Evolutionary conservation across 2,888 invertebrate species (phyloP).

Genomic region (Nyleta sp.): DNA sequence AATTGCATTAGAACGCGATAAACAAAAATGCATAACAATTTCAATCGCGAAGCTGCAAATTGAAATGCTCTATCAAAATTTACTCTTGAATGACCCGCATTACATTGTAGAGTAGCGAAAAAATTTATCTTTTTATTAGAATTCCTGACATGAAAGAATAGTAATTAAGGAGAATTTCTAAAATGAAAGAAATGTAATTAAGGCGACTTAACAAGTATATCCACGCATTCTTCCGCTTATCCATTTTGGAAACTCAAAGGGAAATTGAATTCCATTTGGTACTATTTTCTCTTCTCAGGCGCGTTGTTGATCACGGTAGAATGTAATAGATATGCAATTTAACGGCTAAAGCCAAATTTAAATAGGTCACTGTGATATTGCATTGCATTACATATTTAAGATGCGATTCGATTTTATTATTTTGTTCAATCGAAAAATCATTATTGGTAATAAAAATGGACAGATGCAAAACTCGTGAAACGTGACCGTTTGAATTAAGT

Average conservation of each 20-base stretch:
- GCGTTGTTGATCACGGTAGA: conserved; percentile 6
- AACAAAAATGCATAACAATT: background rate
- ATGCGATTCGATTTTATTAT: too few relatives aligned
- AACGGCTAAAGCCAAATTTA: background rate
- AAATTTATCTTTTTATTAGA: conserved; percentile 12
- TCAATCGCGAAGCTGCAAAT: background rate
- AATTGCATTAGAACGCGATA: background rate
- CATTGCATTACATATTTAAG: background rate
- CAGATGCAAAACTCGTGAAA: too few relatives aligned
- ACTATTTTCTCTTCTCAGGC: conserved; percentile 26
- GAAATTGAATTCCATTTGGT: conserved; percentile 33
- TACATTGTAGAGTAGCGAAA: too few relatives aligned
- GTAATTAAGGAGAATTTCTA: conserved; percentile 34
- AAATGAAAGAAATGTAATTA: conserved; percentile 44
- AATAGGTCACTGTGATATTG: background rate
- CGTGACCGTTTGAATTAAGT: too few relatives aligned
- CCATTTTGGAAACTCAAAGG: conserved; percentile 39
- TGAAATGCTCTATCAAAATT: conserved; percentile 5
- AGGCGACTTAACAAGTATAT: conserved; percentile 23
- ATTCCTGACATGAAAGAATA: conserved; percentile 26
- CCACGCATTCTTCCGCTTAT: conserved; percentile 24
- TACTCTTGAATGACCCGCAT: background rate
- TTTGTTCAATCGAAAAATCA: too few relatives aligned
- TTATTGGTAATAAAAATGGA: too few relatives aligned
- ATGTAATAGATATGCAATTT: conserved; percentile 20